Evolutionary conservation across 2,797 vertebrate species (phyloP), one percentile per base, ranked within the genome.

Genomic region (Labeo calbasu): DNA sequence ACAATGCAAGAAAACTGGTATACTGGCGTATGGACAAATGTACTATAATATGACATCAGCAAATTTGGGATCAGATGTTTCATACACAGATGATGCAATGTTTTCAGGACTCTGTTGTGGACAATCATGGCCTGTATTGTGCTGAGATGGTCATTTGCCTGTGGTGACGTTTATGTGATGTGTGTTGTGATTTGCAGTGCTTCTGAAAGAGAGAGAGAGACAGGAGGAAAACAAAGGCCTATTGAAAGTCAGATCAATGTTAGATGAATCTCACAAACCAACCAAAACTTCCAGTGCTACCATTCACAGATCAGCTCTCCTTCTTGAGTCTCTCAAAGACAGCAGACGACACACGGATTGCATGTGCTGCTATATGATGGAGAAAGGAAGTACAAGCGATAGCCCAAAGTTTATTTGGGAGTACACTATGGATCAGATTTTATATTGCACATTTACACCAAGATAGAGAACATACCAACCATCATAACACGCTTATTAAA

Each of bases 161-260:
- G 4, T 57, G 32, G 19, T 78, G 71, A 15, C 12, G 43, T 61
- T 63, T 57, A 55, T 81, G 28, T 81, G 55, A 53, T 72, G 28
- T 77, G 10, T 76, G 25, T 36, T 63, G 65, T 69, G 53, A 36
- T 36, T 70, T 84, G 84, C 84, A 82, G 57, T 53, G 68, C 79
- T 84, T 57, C 25, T 7, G 17, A 69, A 32, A 53, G 43, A 46
- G 40, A 59, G 13, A 28, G 40, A 79, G 40, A n/a, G 23, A 50
- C 72, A 66, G 23, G 61, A 81, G 32, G 36, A 53, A 87, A 85
- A 57, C 71, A 36, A 46, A 81, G 82, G 86, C 83, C 84, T 80
- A 84, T 84, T 84, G 79, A 72, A 65, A 68, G 36, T 86, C 55
- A 80, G 77, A 87, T 65, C 32, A 72, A 87, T 71, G 75, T 86